A percentile compares a stretch with the other conserved stretches of the same genome.
Evolutionary conservation across 2,113 vertebrate genomes (phyloP).

Genomic region (Lycaon pictus): DNA sequence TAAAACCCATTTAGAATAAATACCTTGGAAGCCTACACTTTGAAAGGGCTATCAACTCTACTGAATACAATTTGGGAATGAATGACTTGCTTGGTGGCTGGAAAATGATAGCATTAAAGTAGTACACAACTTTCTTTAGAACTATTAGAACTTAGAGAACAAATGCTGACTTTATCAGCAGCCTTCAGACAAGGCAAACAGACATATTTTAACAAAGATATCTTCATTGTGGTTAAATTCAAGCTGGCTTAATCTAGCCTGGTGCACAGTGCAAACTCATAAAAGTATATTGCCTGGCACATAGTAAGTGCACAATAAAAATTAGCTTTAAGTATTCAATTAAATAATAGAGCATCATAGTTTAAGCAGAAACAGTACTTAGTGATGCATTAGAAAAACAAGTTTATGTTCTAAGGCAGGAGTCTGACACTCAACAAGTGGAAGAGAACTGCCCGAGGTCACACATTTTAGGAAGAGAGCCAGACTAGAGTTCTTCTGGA

Average conservation of each 20-base stretch:
- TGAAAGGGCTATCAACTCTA: background rate
- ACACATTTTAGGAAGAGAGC: background rate
- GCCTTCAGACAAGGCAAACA: conserved; percentile 24
- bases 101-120: conserved; percentile 34
- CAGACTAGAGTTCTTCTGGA: background rate
- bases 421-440: background rate
- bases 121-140: background rate
- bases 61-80: background rate
- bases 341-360: background rate
- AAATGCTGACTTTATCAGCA: background rate
- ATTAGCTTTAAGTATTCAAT: background rate
- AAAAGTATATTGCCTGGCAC: background rate
- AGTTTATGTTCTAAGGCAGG: background rate
- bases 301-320: conserved; percentile 60
- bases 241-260: background rate
- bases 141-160: conserved; percentile 13
- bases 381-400: background rate
- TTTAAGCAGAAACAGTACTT: background rate
- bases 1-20: background rate
- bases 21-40: background rate
- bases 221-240: conserved; percentile 18
- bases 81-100: background rate
- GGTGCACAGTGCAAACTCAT: conserved; percentile 6
- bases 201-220: background rate
- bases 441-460: background rate